Percentiles rank a stretch among this genome's conserved stretches.
Conservation (phyloP, 2,888 invertebrate genomes). For the Drosophila stalkeri region DNA sequence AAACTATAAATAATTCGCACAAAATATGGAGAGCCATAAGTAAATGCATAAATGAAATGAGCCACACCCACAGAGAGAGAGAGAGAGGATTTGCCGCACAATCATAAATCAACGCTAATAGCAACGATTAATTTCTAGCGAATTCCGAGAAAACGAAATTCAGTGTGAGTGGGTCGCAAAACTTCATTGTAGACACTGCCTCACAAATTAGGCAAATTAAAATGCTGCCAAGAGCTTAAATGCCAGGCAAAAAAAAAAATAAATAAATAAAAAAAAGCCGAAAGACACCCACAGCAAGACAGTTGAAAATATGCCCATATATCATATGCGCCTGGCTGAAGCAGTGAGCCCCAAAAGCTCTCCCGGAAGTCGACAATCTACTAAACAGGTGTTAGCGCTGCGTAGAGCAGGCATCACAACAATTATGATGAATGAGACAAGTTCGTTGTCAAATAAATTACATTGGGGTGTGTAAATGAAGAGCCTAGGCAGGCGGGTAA, state of each 20-base stretch:
- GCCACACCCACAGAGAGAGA: constrained; percentile 12
- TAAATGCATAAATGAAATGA: constrained; percentile 38
- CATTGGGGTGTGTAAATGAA: neutral
- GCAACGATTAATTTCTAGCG: constrained; percentile 70
- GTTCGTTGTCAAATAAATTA: constrained; percentile 33
- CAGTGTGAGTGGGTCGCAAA: constrained; percentile 9
- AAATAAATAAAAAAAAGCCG: neutral
- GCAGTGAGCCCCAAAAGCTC: neutral
- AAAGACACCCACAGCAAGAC: constrained; percentile 13
- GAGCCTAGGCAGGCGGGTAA: constrained; percentile 1
- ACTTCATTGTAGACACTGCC: constrained; percentile 30
- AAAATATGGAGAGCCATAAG: constrained; percentile 61
- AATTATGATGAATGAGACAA: constrained; percentile 63
- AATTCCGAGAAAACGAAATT: constrained; percentile 29
- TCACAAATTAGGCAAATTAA: constrained; percentile 63
- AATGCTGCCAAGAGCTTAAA: constrained; percentile 37
- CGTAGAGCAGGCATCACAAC: constrained; percentile 31
- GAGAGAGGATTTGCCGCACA: constrained; percentile 6
- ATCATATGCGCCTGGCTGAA: constrained; percentile 52
- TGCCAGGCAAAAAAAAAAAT: neutral
- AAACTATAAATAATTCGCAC: constrained; percentile 73
- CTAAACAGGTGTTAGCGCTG: constrained; percentile 49
- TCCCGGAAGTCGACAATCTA: neutral
- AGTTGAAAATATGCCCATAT: constrained; percentile 46
- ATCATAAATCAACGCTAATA: constrained; percentile 74